Percentiles rank a stretch among this genome's conserved stretches.
phyloP scores from a whole-genome alignment of 2,113 vertebrate genomes.

The Larimichthys polyactis region DNA sequence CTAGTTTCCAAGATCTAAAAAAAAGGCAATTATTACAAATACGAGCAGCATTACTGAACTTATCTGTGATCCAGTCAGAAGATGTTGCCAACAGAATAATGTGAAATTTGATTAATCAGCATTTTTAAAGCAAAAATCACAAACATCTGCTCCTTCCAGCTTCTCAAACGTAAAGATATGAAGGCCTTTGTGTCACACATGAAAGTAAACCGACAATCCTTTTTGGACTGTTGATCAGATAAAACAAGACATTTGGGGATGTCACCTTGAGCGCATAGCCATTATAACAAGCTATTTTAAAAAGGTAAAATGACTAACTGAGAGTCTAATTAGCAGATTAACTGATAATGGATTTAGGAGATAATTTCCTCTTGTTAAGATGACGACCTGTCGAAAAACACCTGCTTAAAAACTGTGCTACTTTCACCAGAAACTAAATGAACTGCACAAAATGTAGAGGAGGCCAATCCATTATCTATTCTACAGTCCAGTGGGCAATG shows the following conservation, averaged over 20 bases:
- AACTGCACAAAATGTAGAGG: constrained; percentile 9
- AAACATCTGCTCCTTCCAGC: neutral
- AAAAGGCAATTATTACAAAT: neutral
- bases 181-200: neutral
- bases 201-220: neutral
- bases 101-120: no score
- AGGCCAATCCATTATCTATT: constrained; percentile 26
- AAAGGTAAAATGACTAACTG: neutral
- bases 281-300: neutral
- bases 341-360: neutral
- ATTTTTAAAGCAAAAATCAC: neutral
- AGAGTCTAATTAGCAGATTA: neutral
- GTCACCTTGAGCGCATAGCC: neutral
- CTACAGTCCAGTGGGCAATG: neutral
- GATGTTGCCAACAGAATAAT: neutral
- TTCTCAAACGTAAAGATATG: neutral
- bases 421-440: constrained; percentile 28
- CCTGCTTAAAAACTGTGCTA: neutral
- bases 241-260: neutral
- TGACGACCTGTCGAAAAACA: neutral
- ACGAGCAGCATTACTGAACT: neutral
- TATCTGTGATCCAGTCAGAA: neutral
- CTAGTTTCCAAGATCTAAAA: neutral
- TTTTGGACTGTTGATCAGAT: neutral
- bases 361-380: neutral